Evolutionary conservation across 2,888 invertebrate genomes (phyloP), one percentile per base, ranked within the genome.

Genomic region (Hipparchia semele): DNA sequence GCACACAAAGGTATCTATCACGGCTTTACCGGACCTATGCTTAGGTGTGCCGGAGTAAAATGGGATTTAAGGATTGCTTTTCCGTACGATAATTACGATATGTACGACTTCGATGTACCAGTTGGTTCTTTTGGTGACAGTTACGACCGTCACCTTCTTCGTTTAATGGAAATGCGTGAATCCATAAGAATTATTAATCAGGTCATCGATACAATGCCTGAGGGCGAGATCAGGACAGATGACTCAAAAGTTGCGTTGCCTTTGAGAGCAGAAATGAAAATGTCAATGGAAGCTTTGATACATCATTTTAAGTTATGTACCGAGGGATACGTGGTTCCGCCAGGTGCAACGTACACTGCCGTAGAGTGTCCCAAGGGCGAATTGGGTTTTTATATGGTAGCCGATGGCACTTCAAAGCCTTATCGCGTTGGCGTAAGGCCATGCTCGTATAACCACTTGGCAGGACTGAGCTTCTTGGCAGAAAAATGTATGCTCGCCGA

Each of bases 281-380:
- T 95, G 5, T 95, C 95, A 7, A 98, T 98, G 98, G 98, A 98
- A 87, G 95, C 97, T 0, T 89, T 98, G 62, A 98, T 98, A 81
- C 98, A 98, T 87, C 98, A 98, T 85, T 98, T 98, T 87, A 98
- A 98, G 86, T 93, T 97, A 74, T 98, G 96, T 85, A 95, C 96
- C 1, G 96, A 97, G 87, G 98, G 98, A 0, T 97, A 96, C 86
- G 94, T 94, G 49, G 98, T 98, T 39, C 98, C 98, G 0, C 97
- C 98, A 23, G 98, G 98, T 0, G 87, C 94, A 2, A 97, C 97
- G 0, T 98, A 98, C 82, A 96, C 96, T 0, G 95, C 96, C 46
- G 94, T 96, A 2, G 98, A 98, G 88, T 96, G 96, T 72, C 98
- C 98, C 0, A 98, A 98, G 94, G 96, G 96, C 60, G 98, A 98